Conservation (phyloP, 2,113 vertebrate species). For the Hippocampus mohnikei region DNA sequence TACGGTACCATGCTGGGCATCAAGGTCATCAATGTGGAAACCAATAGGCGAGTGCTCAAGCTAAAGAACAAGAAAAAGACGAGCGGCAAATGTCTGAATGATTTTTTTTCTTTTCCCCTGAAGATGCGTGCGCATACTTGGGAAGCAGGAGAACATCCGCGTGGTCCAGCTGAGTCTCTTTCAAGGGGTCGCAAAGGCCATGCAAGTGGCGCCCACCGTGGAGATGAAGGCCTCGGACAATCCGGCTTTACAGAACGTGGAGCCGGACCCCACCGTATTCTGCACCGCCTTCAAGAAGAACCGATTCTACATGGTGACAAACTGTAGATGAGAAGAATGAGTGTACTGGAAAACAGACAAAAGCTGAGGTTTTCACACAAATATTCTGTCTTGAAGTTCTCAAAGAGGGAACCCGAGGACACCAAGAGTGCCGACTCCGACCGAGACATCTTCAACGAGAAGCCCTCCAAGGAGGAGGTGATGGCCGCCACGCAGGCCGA, state of each 20-base stretch:
- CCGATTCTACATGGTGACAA: constrained; percentile 90
- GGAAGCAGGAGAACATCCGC: constrained; percentile 96
- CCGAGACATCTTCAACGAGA: constrained; percentile 97
- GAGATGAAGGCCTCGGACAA: constrained; percentile 99
- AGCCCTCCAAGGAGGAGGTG: constrained; percentile 97
- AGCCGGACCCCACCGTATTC: constrained; percentile 89
- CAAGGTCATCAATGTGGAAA: constrained; percentile 98
- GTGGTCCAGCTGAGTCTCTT: constrained; percentile 89
- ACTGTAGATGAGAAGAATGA: not conserved
- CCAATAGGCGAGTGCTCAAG: constrained; percentile 77
- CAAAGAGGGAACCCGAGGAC: constrained; percentile 94
- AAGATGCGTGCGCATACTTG: constrained; percentile 94
- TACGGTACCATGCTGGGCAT: constrained; percentile 98
- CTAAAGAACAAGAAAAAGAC: not conserved
- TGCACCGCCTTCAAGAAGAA: constrained; percentile 98
- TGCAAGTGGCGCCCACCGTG: constrained; percentile 84
- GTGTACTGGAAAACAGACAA: no score
- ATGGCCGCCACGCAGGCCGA: constrained; percentile 99
- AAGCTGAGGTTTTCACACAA: not conserved
- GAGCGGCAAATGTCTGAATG: no score
- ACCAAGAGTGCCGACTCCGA: constrained; percentile 97
- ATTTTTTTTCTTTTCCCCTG: no score
- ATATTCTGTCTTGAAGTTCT: constrained; percentile 74
- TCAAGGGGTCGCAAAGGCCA: constrained; percentile 87
- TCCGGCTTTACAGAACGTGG: constrained; percentile 84